These are phyloP conservation scores for Elgaria multicarinata DNA, from an alignment of 2,113 vertebrate genomes.

Conservation along the genomic window DNA sequence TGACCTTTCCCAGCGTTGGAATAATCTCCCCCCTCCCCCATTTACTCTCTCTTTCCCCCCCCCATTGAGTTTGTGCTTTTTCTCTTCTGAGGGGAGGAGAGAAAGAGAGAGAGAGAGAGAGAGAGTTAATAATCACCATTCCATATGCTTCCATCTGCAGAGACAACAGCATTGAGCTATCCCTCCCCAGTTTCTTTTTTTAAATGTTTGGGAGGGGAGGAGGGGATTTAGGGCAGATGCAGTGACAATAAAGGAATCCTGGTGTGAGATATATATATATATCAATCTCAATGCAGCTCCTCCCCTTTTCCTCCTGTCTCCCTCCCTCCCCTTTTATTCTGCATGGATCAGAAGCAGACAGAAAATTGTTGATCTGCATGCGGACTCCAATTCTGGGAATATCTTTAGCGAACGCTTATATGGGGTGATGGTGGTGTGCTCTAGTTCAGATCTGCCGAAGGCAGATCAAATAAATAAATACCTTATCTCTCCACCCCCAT, in stretches of 20 bases:
- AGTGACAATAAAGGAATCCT: background rate
- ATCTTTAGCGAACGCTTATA: background rate
- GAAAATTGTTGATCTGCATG: background rate
- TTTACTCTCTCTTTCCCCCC: too few species aligned
- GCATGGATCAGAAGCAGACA: constrained; percentile 3
- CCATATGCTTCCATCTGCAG: constrained; percentile 11
- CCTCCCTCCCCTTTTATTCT: background rate
- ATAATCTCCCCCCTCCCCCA: background rate
- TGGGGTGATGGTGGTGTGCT: background rate
- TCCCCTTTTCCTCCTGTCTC: background rate
- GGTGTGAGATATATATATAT: background rate
- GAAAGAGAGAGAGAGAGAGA: background rate
- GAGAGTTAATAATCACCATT: background rate
- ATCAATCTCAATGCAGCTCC: background rate
- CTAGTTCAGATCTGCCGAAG: background rate
- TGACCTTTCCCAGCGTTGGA: background rate
- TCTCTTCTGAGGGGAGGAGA: background rate
- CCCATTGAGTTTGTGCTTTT: background rate
- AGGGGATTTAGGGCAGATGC: background rate
- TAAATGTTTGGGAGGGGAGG: background rate
- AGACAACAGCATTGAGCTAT: background rate
- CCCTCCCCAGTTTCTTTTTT: background rate
- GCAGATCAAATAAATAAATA: background rate
- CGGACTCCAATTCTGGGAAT: constrained; percentile 2
- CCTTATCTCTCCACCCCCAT: background rate